phyloP scores from a whole-genome alignment of 2,113 vertebrate genomes.

The Turdus rufiventris region DNA sequence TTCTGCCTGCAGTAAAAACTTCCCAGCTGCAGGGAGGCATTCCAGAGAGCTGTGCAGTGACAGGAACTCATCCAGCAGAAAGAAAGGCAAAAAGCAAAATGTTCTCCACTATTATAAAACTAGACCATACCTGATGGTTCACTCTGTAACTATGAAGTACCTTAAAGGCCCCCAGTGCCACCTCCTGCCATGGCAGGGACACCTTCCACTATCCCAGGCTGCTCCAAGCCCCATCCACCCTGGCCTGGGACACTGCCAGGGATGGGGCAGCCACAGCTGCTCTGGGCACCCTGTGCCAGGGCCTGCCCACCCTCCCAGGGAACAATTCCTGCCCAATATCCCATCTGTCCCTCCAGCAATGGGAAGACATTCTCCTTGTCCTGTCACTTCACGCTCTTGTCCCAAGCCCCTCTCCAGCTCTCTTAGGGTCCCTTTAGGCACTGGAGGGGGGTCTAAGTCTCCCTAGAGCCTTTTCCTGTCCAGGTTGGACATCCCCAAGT shows the following conservation, averaged over 20 bases:
- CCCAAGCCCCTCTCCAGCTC: neutral
- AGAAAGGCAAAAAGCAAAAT: neutral
- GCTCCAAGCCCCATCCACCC: rapidly evolving
- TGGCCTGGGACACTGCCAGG: neutral
- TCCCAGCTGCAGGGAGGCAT: neutral
- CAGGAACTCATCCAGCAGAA: neutral
- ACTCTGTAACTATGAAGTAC: neutral
- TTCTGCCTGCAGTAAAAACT: neutral
- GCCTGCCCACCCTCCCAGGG: neutral
- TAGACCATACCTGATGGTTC: neutral
- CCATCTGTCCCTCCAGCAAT: rapidly evolving
- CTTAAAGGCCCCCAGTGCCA: neutral
- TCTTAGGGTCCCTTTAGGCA: neutral
- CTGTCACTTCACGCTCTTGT: neutral
- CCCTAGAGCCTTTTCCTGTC: neutral
- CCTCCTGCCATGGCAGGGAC: neutral
- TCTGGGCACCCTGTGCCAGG: neutral
- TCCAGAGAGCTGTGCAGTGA: neutral
- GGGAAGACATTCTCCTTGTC: neutral
- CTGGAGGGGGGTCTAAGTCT: neutral
- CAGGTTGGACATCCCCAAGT: neutral
- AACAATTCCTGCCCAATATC: neutral
- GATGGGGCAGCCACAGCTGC: neutral
- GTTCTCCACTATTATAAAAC: neutral
- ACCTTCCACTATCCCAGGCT: rapidly evolving